phyloP scores from a whole-genome alignment of 2,888 invertebrate genomes.

The Exocentrus adspersus region DNA sequence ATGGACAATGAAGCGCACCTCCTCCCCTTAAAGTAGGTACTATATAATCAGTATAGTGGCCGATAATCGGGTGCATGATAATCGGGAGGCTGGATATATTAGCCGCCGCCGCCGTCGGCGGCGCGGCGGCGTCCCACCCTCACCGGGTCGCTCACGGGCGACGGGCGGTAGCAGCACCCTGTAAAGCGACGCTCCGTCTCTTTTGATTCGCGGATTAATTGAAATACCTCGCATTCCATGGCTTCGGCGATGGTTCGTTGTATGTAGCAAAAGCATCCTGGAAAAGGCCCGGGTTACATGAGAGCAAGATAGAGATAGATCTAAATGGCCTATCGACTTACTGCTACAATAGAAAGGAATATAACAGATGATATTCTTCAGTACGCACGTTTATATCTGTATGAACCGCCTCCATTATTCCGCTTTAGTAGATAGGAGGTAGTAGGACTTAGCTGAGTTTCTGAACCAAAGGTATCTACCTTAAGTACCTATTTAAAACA shows the following conservation, averaged over 20 bases:
- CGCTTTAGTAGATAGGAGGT: too few relatives aligned
- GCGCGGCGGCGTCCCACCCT: constrained; percentile 14
- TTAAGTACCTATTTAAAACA: too few relatives aligned
- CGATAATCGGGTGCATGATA: constrained; percentile 17
- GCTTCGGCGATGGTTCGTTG: constrained; percentile 53
- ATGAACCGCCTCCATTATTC: constrained; percentile 4
- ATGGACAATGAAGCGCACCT: constrained; percentile 19
- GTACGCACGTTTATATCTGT: not conserved
- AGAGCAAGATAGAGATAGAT: constrained; percentile 48
- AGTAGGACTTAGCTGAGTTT: too few relatives aligned
- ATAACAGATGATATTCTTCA: constrained; percentile 21
- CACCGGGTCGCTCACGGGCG: constrained; percentile 28
- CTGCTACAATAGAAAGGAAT: constrained; percentile 27
- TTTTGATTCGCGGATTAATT: constrained; percentile 65
- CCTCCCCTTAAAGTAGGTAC: constrained; percentile 18
- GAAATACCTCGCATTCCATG: constrained; percentile 64
- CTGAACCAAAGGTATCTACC: too few relatives aligned
- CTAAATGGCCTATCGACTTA: constrained; percentile 32
- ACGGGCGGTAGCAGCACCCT: constrained; percentile 34
- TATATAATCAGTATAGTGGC: constrained; percentile 27
- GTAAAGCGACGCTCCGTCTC: constrained; percentile 55
- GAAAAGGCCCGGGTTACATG: constrained; percentile 48
- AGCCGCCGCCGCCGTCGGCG: too few relatives aligned
- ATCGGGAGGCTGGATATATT: constrained; percentile 28
- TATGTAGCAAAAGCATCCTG: constrained; percentile 54